Percentiles rank a stretch among this genome's conserved stretches.
Conservation (phyloP, 2,888 invertebrate species). For the Pachymerium ferrugineum region DNA sequence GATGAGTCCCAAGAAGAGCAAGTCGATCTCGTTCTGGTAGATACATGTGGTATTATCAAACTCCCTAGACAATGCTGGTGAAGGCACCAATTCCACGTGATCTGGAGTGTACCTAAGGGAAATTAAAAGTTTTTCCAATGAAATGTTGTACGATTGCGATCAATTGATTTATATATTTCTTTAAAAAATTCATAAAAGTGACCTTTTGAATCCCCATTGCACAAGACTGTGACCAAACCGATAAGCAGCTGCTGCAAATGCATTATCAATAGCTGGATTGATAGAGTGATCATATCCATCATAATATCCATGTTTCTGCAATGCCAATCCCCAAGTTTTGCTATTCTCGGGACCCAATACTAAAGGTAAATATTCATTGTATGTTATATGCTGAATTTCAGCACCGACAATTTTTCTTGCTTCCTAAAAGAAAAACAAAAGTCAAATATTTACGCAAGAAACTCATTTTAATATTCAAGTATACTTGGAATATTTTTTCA, state of each 20-base stretch:
- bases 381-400: constrained; percentile 80
- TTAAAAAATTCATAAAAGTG: neutral
- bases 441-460: neutral
- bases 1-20: constrained; percentile 74
- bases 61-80: constrained; percentile 2
- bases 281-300: constrained; percentile 74
- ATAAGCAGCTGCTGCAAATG: constrained; percentile 87
- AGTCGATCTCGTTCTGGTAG: constrained; percentile 18
- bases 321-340: constrained; percentile 40
- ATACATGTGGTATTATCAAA: constrained; percentile 26
- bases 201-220: constrained; percentile 34
- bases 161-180: neutral
- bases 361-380: too few species aligned
- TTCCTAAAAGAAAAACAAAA: constrained; percentile 54
- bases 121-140: neutral
- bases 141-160: neutral
- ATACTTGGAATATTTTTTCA: constrained; percentile 78
- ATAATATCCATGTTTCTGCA: constrained; percentile 62
- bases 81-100: constrained; percentile 26
- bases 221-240: constrained; percentile 68
- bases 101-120: constrained; percentile 16
- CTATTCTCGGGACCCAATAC: constrained; percentile 56
- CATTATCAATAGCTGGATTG: constrained; percentile 81
- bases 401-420: constrained; percentile 69
- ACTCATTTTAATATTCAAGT: neutral